These are phyloP conservation scores for Heliocidaris erythrogramma DNA, from an alignment of 35 echinoderm and acorn worm species.

Conservation along the genomic window DNA sequence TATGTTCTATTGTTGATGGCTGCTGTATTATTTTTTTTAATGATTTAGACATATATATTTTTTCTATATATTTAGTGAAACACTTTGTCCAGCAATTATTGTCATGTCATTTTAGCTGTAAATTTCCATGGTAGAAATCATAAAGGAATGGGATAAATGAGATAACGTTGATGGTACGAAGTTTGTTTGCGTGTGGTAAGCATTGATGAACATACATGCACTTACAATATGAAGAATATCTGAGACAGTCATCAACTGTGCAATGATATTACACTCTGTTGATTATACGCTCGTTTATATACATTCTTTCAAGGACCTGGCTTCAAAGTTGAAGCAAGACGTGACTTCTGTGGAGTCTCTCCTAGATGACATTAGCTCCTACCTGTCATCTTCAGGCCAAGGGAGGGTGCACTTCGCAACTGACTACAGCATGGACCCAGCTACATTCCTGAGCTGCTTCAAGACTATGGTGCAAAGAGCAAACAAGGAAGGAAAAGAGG, in stretches of 20 bases:
- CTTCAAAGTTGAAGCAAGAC: conserved; percentile 49
- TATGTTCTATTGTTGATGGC: no score
- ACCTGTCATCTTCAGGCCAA: conserved; percentile 50
- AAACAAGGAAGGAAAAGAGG: background rate
- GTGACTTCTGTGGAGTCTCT: conserved; percentile 20
- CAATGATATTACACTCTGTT: background rate
- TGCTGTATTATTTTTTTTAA: no score
- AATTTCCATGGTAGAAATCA: no score
- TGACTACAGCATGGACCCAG: conserved; percentile 65
- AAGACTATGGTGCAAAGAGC: conserved; percentile 60
- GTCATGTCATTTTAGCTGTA: no score
- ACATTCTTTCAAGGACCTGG: conserved; percentile 43
- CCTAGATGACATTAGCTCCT: conserved; percentile 55
- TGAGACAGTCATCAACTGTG: background rate
- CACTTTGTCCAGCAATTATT: no score
- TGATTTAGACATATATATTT: no score
- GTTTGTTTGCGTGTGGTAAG: no score
- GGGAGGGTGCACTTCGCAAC: conserved; percentile 82
- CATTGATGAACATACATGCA: background rate
- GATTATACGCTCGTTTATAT: background rate
- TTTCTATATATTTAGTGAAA: no score
- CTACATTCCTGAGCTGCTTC: conserved; percentile 87
- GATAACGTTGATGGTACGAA: no score
- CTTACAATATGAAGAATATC: background rate
- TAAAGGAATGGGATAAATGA: no score